Evolutionary conservation across 2,113 vertebrate species (phyloP).

Genomic region (Reinhardtius hippoglossoides): DNA sequence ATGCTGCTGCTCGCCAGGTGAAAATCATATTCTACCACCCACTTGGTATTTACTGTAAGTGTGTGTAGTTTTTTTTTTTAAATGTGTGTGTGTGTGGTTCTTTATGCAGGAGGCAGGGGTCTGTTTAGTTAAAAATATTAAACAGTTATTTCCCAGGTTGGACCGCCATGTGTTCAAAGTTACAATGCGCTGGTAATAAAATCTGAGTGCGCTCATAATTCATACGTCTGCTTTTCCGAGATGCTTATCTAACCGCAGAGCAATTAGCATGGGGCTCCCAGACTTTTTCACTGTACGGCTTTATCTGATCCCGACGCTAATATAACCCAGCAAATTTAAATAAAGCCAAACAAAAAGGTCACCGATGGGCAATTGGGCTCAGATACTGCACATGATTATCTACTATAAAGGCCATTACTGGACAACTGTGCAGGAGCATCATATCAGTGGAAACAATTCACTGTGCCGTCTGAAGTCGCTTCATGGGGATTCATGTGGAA

Average conservation of each 20-base stretch:
- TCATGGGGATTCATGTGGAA: constrained; percentile 46
- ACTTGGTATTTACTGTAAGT: constrained; percentile 12
- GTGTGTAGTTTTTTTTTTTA: background rate
- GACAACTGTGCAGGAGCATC: background rate
- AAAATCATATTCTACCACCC: constrained; percentile 62
- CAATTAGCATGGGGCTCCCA: constrained; percentile 60
- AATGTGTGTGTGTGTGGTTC: constrained; percentile 16
- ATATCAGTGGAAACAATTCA: constrained; percentile 29
- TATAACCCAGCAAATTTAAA: constrained; percentile 32
- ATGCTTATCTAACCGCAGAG: constrained; percentile 63
- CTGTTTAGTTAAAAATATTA: constrained; percentile 45
- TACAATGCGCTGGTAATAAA: constrained; percentile 50
- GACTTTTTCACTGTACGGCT: constrained; percentile 43
- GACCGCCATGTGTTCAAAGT: constrained; percentile 51
- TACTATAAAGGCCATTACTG: constrained; percentile 21
- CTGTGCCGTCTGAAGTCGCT: constrained; percentile 2
- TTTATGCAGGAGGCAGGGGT: background rate
- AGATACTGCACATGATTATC: constrained; percentile 27
- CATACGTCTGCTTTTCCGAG: constrained; percentile 62
- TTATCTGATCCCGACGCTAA: constrained; percentile 49
- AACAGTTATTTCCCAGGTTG: constrained; percentile 40
- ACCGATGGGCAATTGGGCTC: constrained; percentile 38
- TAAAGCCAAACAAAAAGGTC: constrained; percentile 47
- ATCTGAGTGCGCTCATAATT: constrained; percentile 61
- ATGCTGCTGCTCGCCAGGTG: constrained; percentile 55